Conservation (phyloP, 2,797 vertebrate species). For the Perodicticus potto region DNA sequence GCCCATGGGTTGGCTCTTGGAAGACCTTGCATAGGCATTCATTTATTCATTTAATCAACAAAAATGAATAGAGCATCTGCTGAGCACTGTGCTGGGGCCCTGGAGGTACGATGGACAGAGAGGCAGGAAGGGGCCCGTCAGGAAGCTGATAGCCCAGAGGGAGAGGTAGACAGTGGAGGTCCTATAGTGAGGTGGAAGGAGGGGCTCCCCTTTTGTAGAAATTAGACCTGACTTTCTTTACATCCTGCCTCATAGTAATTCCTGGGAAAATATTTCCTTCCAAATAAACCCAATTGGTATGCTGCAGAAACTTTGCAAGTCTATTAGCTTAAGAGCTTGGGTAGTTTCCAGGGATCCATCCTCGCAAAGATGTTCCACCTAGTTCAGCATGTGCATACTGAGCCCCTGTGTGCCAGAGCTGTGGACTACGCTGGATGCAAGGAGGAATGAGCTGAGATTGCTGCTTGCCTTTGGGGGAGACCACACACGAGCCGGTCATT, state of each 20-base stretch:
- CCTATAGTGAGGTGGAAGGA: neutral
- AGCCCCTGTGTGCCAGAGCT: neutral
- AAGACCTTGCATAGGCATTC: neutral
- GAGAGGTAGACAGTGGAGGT: neutral
- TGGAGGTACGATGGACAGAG: neutral
- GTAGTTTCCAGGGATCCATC: neutral
- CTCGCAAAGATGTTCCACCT: neutral
- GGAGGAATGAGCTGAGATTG: neutral
- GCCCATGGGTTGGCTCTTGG: neutral
- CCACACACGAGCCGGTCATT: neutral
- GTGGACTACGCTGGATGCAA: neutral
- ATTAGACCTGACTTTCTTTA: neutral
- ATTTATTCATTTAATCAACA: neutral
- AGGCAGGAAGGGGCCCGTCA: neutral
- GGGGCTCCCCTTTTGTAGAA: neutral
- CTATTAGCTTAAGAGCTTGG: neutral
- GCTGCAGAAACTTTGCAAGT: neutral
- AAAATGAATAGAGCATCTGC: neutral
- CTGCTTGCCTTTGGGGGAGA: neutral
- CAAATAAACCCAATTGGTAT: neutral
- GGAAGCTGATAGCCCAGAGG: neutral
- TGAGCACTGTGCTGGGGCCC: neutral
- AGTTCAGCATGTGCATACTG: neutral
- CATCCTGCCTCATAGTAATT: neutral
- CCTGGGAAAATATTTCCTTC: constrained; percentile 21